phyloP scores from a whole-genome alignment of 2,888 invertebrate species.

The Microplitis manilae region DNA sequence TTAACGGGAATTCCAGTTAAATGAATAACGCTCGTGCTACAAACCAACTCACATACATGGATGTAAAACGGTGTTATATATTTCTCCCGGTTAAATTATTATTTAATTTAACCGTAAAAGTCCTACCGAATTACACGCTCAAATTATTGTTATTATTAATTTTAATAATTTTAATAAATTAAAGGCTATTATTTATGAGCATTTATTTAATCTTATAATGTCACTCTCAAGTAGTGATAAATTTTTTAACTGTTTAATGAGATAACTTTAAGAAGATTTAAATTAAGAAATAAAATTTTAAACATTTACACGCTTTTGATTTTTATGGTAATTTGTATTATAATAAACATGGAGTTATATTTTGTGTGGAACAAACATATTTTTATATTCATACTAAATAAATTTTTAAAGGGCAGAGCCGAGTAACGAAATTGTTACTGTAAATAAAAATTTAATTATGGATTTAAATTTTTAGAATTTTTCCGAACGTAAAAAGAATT shows the following conservation, averaged over 20 bases:
- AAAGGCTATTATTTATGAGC: neutral
- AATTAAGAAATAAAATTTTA: neutral
- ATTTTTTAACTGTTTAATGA: neutral
- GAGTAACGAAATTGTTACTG: too few relatives aligned
- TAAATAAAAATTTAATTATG: too few relatives aligned
- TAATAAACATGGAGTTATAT: too few relatives aligned
- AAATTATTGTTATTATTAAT: neutral
- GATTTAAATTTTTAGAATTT: too few relatives aligned
- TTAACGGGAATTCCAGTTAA: constrained; percentile 54
- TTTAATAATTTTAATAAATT: neutral
- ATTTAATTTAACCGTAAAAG: neutral
- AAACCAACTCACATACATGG: neutral
- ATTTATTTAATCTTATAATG: neutral
- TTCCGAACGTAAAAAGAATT: too few relatives aligned
- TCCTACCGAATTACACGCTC: neutral
- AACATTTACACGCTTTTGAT: neutral
- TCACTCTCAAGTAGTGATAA: neutral
- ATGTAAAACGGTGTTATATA: neutral
- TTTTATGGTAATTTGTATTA: too few relatives aligned
- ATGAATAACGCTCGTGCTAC: constrained; percentile 9
- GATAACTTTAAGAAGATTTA: too few relatives aligned
- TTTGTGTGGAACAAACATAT: too few relatives aligned
- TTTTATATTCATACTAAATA: too few relatives aligned
- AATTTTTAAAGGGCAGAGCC: too few relatives aligned
- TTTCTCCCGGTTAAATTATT: neutral